Percentiles rank a stretch among this genome's conserved stretches.
Conservation (phyloP, 2,797 vertebrate species). For the Poecilia wingei region DNA sequence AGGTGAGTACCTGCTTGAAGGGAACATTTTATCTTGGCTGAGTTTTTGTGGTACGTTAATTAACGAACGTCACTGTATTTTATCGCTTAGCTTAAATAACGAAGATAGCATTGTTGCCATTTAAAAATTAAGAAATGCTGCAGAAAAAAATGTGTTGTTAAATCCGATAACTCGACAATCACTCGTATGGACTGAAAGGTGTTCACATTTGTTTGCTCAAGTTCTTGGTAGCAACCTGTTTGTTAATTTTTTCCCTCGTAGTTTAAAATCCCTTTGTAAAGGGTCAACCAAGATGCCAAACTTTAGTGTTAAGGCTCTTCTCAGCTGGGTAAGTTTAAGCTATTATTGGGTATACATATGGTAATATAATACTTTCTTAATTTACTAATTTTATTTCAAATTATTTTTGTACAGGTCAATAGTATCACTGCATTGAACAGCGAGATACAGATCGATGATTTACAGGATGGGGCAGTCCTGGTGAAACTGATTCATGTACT, state of each 20-base stretch:
- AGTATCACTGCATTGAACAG: slow-evolving; percentile 73
- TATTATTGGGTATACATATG: neutral
- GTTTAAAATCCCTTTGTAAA: slow-evolving; percentile 44
- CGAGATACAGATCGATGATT: slow-evolving; percentile 68
- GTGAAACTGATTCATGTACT: slow-evolving; percentile 83
- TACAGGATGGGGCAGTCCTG: slow-evolving; percentile 85
- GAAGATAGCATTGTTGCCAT: neutral
- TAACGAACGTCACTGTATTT: too few species aligned
- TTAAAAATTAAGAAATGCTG: neutral
- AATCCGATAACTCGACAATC: neutral
- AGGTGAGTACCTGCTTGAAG: neutral
- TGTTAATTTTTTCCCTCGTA: neutral
- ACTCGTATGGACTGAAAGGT: neutral
- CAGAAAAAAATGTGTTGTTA: neutral
- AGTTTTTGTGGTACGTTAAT: neutral
- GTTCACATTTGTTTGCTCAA: neutral
- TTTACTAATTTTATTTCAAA: neutral
- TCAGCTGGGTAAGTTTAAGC: slow-evolving; percentile 64
- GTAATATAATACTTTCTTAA: neutral
- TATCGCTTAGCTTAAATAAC: neutral
- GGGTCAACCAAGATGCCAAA: slow-evolving; percentile 54
- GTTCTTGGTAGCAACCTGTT: neutral
- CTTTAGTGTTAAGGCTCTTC: slow-evolving; percentile 65
- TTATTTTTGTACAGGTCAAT: slow-evolving; percentile 81
- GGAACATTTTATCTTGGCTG: neutral